These are phyloP conservation scores for Geodia barretti DNA, from an alignment of 37 sponge, comb jelly and placozoan genomes.

Conservation along the genomic window DNA sequence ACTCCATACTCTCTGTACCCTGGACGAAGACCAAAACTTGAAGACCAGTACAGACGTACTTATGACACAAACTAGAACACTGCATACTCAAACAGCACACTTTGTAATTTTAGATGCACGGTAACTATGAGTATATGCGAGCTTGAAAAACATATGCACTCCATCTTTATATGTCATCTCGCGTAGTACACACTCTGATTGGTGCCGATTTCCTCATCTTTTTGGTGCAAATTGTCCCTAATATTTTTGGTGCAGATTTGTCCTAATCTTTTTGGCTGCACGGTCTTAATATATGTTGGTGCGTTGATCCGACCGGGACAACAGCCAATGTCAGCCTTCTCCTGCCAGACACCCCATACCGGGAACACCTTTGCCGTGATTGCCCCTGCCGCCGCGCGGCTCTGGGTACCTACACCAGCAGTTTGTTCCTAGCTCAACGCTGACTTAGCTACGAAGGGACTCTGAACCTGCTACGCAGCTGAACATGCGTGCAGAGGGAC, in stretches of 20 bases:
- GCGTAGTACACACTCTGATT: not conserved
- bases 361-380: slow-evolving; percentile 1
- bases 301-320: slow-evolving; percentile 17
- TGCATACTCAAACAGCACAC: too few species aligned
- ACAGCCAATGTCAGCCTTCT: slow-evolving; percentile 6
- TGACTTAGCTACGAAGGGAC: slow-evolving; percentile 53
- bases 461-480: slow-evolving; percentile 9
- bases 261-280: not conserved
- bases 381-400: not conserved
- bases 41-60: too few species aligned
- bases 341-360: slow-evolving; percentile 17
- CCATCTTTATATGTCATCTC: not conserved
- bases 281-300: too few species aligned
- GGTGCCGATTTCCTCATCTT: too few species aligned
- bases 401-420: not conserved
- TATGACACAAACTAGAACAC: too few species aligned
- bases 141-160: not conserved
- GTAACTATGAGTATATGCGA: too few species aligned
- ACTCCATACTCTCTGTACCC: not conserved
- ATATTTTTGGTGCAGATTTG: too few species aligned
- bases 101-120: slow-evolving; percentile 3
- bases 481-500: slow-evolving; percentile 12
- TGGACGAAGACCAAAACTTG: slow-evolving; percentile 21
- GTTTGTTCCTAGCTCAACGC: not conserved
- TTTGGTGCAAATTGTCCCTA: not conserved